A percentile compares a stretch with the other conserved stretches of the same genome.
phyloP scores from a whole-genome alignment of 2,797 vertebrate species.

The Brachyrhaphis roseni region DNA sequence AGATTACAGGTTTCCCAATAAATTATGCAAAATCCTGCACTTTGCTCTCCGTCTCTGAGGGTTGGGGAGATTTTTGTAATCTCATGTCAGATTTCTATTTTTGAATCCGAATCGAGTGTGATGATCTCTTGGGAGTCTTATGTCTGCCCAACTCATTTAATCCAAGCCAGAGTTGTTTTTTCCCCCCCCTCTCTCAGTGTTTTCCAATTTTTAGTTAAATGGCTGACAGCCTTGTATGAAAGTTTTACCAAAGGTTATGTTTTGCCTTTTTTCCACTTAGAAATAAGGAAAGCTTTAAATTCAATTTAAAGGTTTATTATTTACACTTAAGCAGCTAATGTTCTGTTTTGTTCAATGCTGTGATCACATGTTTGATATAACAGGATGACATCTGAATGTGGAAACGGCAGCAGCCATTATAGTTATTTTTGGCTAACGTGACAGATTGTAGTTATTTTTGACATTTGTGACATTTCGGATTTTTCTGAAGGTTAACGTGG shows the following conservation, averaged over 20 bases:
- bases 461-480: background rate
- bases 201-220: background rate
- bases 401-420: background rate
- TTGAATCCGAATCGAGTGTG: slow-evolving; percentile 21
- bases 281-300: background rate
- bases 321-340: background rate
- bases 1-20: slow-evolving; percentile 67
- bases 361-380: background rate
- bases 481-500: too few species aligned
- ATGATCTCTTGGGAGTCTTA: slow-evolving; percentile 19
- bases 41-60: slow-evolving; percentile 56
- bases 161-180: background rate
- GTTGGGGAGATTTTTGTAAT: background rate
- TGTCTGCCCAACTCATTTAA: slow-evolving; percentile 3
- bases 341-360: background rate
- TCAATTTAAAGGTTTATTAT: background rate
- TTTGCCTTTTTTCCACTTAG: background rate
- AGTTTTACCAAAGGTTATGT: background rate
- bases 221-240: background rate
- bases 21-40: slow-evolving; percentile 74
- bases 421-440: background rate
- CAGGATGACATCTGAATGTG: background rate
- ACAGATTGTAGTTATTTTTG: background rate
- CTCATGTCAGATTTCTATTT: slow-evolving; percentile 32
- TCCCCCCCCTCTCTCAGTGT: background rate